Evolutionary conservation across 2,113 vertebrate genomes (phyloP).

Genomic region (Hiodon tergisus): DNA sequence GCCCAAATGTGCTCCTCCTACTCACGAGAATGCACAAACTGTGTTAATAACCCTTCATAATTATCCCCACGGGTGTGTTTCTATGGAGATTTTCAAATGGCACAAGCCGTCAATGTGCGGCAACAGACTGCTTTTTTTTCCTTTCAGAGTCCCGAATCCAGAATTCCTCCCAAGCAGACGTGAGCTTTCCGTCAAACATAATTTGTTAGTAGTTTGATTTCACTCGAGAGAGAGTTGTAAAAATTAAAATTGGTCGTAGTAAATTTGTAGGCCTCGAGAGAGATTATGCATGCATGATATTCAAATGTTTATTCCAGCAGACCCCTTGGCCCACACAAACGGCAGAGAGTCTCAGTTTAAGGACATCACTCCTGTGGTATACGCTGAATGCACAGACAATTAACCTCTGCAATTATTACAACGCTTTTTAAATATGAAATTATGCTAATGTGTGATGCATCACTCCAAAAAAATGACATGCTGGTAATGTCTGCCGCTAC

Average conservation of each 20-base stretch:
- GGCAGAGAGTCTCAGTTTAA: too few species aligned
- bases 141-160: background rate
- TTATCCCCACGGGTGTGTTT: background rate
- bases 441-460: too few species aligned
- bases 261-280: conserved; percentile 2
- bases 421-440: too few species aligned
- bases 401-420: too few species aligned
- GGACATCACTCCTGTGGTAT: too few species aligned
- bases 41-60: background rate
- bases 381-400: too few species aligned
- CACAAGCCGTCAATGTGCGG: background rate
- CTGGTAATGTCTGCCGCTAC: too few species aligned
- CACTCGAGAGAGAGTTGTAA: background rate
- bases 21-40: background rate
- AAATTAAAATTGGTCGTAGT: conserved; percentile 1
- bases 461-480: too few species aligned
- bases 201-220: conserved; percentile 3
- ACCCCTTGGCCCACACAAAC: too few species aligned
- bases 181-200: background rate
- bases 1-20: background rate
- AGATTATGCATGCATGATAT: background rate
- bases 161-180: background rate
- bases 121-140: background rate
- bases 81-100: background rate
- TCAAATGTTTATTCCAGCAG: background rate